phyloP scores from a whole-genome alignment of 2,797 vertebrate genomes.

The Acanthiza pusilla region DNA sequence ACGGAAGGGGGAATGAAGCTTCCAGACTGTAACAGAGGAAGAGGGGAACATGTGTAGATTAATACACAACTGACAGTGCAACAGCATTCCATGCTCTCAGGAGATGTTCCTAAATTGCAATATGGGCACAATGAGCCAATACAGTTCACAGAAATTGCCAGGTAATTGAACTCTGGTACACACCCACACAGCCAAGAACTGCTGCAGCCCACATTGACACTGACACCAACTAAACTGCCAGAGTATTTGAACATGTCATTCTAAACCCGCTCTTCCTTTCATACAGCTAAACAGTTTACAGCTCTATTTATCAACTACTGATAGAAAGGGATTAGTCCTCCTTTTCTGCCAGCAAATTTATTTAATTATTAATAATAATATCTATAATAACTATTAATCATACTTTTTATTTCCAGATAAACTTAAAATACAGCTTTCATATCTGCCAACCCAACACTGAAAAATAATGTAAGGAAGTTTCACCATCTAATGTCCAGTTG shows the following conservation, averaged over 20 bases:
- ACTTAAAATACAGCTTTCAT: not conserved
- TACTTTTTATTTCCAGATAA: not conserved
- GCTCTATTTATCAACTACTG: not conserved
- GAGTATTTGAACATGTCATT: not conserved
- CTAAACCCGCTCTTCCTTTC: not conserved
- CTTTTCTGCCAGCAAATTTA: not conserved
- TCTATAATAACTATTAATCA: not conserved
- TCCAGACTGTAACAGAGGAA: slow-evolving; percentile 60
- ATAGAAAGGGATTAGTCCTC: not conserved
- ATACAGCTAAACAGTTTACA: not conserved
- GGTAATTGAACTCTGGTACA: not conserved
- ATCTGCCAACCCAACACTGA: not conserved
- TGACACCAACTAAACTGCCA: not conserved
- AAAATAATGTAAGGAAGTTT: not conserved
- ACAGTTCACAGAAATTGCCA: not conserved
- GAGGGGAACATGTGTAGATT: not conserved
- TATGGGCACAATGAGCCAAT: not conserved
- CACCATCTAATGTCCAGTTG: not conserved
- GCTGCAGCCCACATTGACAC: not conserved
- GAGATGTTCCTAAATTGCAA: not conserved
- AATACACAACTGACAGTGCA: not conserved
- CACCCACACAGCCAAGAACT: not conserved
- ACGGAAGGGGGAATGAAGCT: slow-evolving; percentile 18
- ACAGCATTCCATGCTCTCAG: not conserved
- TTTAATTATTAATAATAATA: not conserved